Base-by-base conservation (phyloP, 1,140 invertebrate species). In the Cydia strobilella region DNA sequence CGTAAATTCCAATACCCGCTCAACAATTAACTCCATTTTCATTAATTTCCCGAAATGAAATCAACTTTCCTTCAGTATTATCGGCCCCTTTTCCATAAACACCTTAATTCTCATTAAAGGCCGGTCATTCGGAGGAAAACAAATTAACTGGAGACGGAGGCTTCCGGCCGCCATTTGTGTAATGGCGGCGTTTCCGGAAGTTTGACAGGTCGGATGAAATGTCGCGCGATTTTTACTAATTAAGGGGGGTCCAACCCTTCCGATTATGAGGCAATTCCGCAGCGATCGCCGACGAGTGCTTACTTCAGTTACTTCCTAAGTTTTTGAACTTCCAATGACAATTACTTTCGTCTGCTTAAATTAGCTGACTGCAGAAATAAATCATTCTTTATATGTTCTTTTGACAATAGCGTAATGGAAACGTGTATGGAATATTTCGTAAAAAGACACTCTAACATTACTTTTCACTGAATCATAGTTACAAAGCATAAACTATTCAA, bases 201-300 rank as follows among this genome's bases (percentile, higher is more conserved):
- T 90, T 90, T 86, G 90, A 89, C 86, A 88, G 87, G 74, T 82
- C 79, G 78, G 82, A 90, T 87, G 87, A 89, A 91, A 89, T 90
- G 88, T 87, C 86, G 84, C 85, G 78, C 82, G 82, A 90, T 91
- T 91, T 90, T 90, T 90, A 85, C 82, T 90, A 91, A 91, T 91
- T 87, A 90, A 87, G 79, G 79, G 75, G 13, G 77, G 75, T 62
- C 79, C 63, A 82, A 82, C 82, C 81, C 84, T 84, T 84, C 76
- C 75, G 76, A 75, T 75, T 20, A 75, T 31, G 59, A 59, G 59
- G 75, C 72, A 74, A 79, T 76, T 80, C 75, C 75, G 72, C 72
- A 71, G 75, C 75, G 74, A 80, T 83, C 81, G 78, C 76, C 77
- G 79, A 77, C 73, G 39, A 6, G 31, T 13, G 15, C 42, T 45